These are phyloP conservation scores for Labeo catla DNA, from an alignment of 2,113 vertebrate species.

Conservation along the genomic window DNA sequence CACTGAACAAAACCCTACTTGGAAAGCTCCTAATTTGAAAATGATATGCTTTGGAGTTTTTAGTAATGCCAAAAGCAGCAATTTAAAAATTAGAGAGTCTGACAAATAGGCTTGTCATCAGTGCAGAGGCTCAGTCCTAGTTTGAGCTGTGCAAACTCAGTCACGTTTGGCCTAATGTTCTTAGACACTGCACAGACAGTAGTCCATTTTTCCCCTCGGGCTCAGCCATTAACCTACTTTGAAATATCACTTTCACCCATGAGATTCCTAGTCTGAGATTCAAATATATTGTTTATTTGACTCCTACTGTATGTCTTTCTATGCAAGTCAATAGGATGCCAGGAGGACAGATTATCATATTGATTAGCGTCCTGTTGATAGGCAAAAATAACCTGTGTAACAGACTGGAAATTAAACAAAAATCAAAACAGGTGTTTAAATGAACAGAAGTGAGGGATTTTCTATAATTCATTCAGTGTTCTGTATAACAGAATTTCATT, in stretches of 20 bases:
- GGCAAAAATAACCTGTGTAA: conserved; percentile 49
- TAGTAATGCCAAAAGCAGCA: conserved; percentile 19
- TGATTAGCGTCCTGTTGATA: conserved; percentile 39
- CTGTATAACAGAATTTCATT: background rate
- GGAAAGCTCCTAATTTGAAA: conserved; percentile 5
- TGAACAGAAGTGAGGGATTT: background rate
- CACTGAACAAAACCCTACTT: conserved; percentile 10
- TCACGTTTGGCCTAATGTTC: conserved; percentile 44
- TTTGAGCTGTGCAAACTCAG: conserved; percentile 6
- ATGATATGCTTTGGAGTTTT: background rate
- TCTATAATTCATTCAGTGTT: background rate
- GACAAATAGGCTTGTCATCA: conserved; percentile 22
- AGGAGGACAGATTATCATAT: conserved; percentile 47
- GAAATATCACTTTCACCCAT: conserved; percentile 38
- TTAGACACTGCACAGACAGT: conserved; percentile 44
- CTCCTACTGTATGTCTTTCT: background rate
- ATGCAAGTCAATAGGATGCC: conserved; percentile 38
- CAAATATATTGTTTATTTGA: conserved; percentile 39
- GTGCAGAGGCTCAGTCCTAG: background rate
- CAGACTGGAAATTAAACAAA: background rate
- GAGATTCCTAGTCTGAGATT: conserved; percentile 30
- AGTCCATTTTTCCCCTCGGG: conserved; percentile 49
- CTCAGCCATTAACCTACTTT: conserved; percentile 61
- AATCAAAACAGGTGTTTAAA: background rate
- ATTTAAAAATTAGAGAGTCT: background rate